Conservation (phyloP, 2,113 vertebrate genomes). For the Colius striatus region DNA sequence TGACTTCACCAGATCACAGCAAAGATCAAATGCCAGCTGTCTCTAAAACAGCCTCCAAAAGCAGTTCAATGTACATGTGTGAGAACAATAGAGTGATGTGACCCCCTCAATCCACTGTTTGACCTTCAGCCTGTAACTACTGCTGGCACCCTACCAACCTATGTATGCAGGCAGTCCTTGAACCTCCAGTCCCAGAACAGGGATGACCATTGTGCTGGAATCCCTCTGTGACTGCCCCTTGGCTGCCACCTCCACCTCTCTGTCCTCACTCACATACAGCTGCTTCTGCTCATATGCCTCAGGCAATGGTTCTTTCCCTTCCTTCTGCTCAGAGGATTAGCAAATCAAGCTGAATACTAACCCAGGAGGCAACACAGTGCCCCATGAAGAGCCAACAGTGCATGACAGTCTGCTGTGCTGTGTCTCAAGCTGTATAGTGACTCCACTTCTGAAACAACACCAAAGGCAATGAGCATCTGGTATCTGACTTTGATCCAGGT, state of each 20-base stretch:
- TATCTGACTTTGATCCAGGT: background rate
- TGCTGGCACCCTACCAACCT: background rate
- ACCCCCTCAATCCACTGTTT: background rate
- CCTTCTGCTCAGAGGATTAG: background rate
- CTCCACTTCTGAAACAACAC: background rate
- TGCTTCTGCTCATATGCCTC: background rate
- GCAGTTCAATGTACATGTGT: background rate
- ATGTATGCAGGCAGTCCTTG: background rate
- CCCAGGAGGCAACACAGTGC: background rate
- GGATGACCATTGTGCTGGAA: background rate
- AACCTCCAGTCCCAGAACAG: background rate
- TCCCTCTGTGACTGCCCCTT: background rate
- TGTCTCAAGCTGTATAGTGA: background rate
- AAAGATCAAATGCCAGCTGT: background rate
- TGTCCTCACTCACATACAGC: background rate
- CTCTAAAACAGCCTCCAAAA: background rate
- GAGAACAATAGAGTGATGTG: background rate
- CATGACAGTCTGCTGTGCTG: background rate
- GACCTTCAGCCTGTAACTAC: background rate
- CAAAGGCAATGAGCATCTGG: rapidly evolving
- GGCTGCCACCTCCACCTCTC: background rate
- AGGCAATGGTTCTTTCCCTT: background rate
- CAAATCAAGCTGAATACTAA: background rate
- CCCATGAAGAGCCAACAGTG: background rate
- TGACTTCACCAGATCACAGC: background rate